These are phyloP conservation scores for Pseudomyrmex gracilis DNA, from an alignment of 1,140 invertebrate species.

Conservation along the genomic window DNA sequence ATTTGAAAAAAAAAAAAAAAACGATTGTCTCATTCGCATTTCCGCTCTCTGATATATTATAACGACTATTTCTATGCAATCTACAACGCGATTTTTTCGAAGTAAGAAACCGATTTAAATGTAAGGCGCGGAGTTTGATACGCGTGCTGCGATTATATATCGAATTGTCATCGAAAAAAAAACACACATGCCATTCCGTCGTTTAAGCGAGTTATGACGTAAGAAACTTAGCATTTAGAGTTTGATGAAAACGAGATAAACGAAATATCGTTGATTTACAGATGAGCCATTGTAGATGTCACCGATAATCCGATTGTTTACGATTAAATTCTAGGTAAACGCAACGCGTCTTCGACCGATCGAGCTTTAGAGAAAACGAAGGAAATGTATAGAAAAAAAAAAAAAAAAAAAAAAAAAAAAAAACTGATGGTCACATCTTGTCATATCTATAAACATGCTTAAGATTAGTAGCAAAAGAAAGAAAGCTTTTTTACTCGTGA, in stretches of 20 bases:
- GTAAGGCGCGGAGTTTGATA: slow-evolving; percentile 41
- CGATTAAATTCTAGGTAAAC: slow-evolving; percentile 23
- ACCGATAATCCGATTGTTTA: slow-evolving; percentile 44
- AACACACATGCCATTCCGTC: slow-evolving; percentile 35
- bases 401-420: too few relatives aligned
- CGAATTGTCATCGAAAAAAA: slow-evolving; percentile 42
- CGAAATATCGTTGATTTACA: slow-evolving; percentile 40
- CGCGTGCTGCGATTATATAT: slow-evolving; percentile 51
- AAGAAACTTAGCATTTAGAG: slow-evolving; percentile 50
- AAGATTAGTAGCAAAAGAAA: slow-evolving; percentile 69
- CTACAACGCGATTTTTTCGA: slow-evolving; percentile 12
- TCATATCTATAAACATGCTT: slow-evolving; percentile 81
- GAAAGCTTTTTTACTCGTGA: slow-evolving; percentile 80
- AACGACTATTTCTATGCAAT: slow-evolving; percentile 37
- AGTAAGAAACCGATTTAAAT: slow-evolving; percentile 21
- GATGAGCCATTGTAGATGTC: slow-evolving; percentile 13
- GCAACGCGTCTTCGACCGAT: slow-evolving; percentile 52
- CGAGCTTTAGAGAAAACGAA: slow-evolving; percentile 52
- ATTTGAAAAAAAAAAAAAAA: slow-evolving; percentile 6
- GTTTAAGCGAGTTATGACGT: slow-evolving; percentile 49
- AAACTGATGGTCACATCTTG: slow-evolving; percentile 64
- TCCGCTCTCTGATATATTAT: slow-evolving; percentile 16
- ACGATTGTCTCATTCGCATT: slow-evolving; percentile 40
- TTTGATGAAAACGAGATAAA: slow-evolving; percentile 26
- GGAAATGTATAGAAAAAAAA: slow-evolving; percentile 38